Percentiles rank a stretch among this genome's conserved stretches.
These are phyloP conservation scores for Labeo calbasu DNA, from an alignment of 2,797 vertebrate genomes.

Conservation along the genomic window DNA sequence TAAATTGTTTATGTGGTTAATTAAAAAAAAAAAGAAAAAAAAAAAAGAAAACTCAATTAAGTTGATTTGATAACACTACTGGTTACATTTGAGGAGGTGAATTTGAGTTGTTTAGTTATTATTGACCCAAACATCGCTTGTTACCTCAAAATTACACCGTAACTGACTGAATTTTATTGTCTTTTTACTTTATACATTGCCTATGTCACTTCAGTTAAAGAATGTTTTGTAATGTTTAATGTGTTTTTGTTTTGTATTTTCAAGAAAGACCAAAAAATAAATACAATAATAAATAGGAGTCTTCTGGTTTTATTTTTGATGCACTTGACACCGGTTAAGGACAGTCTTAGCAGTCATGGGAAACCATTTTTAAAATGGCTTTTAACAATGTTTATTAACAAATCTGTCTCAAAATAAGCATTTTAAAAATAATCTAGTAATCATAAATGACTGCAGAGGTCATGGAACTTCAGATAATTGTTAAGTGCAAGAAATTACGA, in stretches of 20 bases:
- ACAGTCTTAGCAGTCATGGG: background rate
- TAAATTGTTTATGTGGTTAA: constrained; percentile 55
- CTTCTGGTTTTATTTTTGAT: background rate
- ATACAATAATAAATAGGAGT: constrained; percentile 70
- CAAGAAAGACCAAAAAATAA: constrained; percentile 81
- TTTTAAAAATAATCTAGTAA: background rate
- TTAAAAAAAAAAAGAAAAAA: constrained; percentile 31
- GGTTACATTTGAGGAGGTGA: constrained; percentile 65
- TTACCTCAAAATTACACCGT: constrained; percentile 72
- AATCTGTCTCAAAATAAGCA: background rate
- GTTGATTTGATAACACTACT: constrained; percentile 73
- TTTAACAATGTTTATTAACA: background rate
- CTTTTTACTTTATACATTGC: constrained; percentile 77
- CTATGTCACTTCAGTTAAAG: constrained; percentile 78
- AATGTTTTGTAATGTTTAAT: constrained; percentile 78
- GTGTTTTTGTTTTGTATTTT: constrained; percentile 82
- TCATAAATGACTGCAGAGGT: background rate
- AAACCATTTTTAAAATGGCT: background rate
- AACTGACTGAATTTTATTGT: constrained; percentile 70
- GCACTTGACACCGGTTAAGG: background rate
- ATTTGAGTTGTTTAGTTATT: constrained; percentile 63
- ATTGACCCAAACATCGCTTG: constrained; percentile 60
- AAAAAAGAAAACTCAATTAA: constrained; percentile 16
- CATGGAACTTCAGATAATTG: background rate
- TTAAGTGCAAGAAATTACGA: background rate